Evolutionary conservation across 30 jellyfish, hydroid and myxozoan species (phyloP), one percentile per base, ranked within the genome.

Genomic region (Aurelia aurita): DNA sequence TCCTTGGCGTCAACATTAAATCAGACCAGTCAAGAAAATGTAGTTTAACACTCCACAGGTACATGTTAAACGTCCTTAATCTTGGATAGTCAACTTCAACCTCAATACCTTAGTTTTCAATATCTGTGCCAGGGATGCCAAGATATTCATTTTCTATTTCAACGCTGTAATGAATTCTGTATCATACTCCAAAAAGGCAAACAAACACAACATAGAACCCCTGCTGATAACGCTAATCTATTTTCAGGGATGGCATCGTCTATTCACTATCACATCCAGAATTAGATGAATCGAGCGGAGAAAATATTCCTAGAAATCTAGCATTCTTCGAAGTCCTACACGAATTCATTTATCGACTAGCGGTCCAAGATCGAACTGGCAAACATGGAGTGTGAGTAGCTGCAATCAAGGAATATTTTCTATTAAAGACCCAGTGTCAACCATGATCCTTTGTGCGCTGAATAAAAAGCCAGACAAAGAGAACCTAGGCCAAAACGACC

Each of bases 1-100:
- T 80, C 26, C 94, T 79, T 47, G 98, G 98, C 62, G 98, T 92
- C 16, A 80, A 92, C 61, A 92, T 80, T 14, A 87, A 81, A 62
- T 49, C 87, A 26, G 97, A 92, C 54, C 84, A 62, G n/a, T 55
- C 98, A 3, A 66, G 98, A 53, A 80, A 92, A 77, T 87, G 98
- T 78, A 63, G 87, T 29, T 74, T 92, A 10, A 87, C 97, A 3
- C 61, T 92, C n/a, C 98, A 92, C 92, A 86, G 98, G 98, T 92
- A 92, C n/a, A 20, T 12, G 12, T n/a, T 14, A 39, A 7, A 2
- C 19, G n/a, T 3, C 13, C 22, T 5, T 35, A 35, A 35, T 35
- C 11, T 35, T 35, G 47, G 43, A 31, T 31, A 31, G 43, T 31
- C 5, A 31, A 31, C 43, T 31, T 35, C 5, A 35, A 35, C 13